Conservation (phyloP, 2,797 vertebrate species). For the Enteromius paludinosus region DNA sequence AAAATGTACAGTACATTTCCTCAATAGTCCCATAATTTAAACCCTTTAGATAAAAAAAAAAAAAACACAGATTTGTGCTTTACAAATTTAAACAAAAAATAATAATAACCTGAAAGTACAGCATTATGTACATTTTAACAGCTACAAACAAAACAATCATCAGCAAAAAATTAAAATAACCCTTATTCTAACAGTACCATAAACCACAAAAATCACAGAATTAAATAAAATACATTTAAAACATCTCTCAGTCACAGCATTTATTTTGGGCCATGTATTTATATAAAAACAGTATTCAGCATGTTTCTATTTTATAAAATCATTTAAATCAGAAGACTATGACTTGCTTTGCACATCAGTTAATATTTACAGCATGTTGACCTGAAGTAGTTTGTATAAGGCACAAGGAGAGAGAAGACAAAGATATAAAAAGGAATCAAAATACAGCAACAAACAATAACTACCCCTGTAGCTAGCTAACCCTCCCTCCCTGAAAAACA, state of each 20-base stretch:
- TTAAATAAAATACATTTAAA: constrained; percentile 87
- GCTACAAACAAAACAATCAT: constrained; percentile 73
- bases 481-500: constrained; percentile 80
- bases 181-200: constrained; percentile 83
- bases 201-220: constrained; percentile 81
- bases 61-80: constrained; percentile 83
- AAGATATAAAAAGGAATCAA: constrained; percentile 73
- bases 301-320: constrained; percentile 70
- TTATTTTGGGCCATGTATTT: constrained; percentile 81
- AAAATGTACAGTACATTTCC: constrained; percentile 83
- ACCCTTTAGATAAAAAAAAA: constrained; percentile 72
- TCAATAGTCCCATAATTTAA: constrained; percentile 82
- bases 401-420: constrained; percentile 90
- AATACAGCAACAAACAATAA: constrained; percentile 75
- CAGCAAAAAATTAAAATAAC: constrained; percentile 63
- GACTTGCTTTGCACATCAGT: constrained; percentile 79
- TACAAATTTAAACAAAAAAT: constrained; percentile 75
- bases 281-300: constrained; percentile 69
- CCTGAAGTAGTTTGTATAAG: constrained; percentile 96
- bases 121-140: constrained; percentile 78
- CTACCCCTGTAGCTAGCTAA: constrained; percentile 81
- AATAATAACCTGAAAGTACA: constrained; percentile 84
- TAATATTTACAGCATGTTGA: constrained; percentile 91
- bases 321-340: constrained; percentile 73
- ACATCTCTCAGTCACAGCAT: constrained; percentile 86